Conservation (phyloP, 2,888 invertebrate species). For the Epiblema foenella region DNA sequence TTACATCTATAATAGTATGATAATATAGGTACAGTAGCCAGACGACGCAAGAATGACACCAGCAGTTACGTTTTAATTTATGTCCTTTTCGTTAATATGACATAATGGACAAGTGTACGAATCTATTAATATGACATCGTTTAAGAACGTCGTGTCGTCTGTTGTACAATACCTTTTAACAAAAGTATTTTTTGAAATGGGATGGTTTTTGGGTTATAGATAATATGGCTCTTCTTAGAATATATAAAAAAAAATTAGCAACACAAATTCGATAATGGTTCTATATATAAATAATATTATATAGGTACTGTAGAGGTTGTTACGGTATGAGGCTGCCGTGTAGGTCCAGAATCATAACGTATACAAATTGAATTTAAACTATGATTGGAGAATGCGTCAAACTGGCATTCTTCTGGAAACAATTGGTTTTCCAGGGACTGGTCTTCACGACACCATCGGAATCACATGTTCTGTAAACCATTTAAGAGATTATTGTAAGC, state of each 20-base stretch:
- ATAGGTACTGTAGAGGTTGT: no score
- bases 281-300: no score
- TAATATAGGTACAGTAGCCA: neutral
- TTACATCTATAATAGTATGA: no score
- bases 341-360: no score
- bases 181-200: constrained; percentile 7
- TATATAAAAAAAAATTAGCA: neutral
- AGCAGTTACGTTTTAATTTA: constrained; percentile 35
- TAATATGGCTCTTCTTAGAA: neutral
- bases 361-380: no score
- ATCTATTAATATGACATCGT: constrained; percentile 37
- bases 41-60: constrained; percentile 28
- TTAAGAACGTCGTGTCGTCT: constrained; percentile 22
- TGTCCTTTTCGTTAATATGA: constrained; percentile 40
- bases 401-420: no score
- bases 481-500: no score
- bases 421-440: no score
- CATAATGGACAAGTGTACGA: constrained; percentile 42
- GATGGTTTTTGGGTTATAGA: neutral
- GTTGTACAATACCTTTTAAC: constrained; percentile 29
- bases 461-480: no score
- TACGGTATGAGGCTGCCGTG: no score
- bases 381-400: no score
- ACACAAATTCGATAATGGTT: neutral
- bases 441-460: no score